Evolutionary conservation across 1,140 invertebrate genomes (phyloP).

Genomic region (Apis laboriosa): DNA sequence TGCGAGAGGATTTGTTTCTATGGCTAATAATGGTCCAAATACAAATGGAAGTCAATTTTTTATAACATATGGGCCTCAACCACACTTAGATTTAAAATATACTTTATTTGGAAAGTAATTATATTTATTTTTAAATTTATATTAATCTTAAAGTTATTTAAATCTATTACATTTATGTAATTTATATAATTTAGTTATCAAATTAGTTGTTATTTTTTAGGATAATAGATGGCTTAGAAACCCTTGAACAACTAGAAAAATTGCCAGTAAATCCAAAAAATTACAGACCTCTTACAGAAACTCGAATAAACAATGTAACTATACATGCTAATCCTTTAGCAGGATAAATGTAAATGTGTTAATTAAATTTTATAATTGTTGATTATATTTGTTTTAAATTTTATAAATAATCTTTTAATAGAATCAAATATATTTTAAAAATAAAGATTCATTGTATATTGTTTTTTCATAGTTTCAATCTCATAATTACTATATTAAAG

Average conservation of each 20-base stretch:
- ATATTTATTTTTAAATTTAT: slow-evolving; percentile 11
- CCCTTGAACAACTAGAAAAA: slow-evolving; percentile 97
- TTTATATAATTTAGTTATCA: not conserved
- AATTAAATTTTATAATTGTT: not conserved
- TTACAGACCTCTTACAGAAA: slow-evolving; percentile 92
- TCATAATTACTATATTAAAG: slow-evolving; percentile 88
- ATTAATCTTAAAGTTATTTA: not conserved
- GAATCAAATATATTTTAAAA: slow-evolving; percentile 91
- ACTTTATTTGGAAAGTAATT: slow-evolving; percentile 97
- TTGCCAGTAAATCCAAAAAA: slow-evolving; percentile 96
- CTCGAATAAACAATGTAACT: slow-evolving; percentile 92
- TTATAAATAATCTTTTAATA: slow-evolving; percentile 81
- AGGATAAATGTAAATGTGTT: slow-evolving; percentile 76
- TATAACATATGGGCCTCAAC: slow-evolving; percentile 95
- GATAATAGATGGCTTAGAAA: slow-evolving; percentile 98
- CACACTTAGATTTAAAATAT: slow-evolving; percentile 98
- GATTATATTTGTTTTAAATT: slow-evolving; percentile 40
- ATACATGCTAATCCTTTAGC: slow-evolving; percentile 99
- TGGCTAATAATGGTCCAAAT: slow-evolving; percentile 99
- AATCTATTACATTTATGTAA: not conserved
- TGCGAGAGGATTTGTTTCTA: slow-evolving; percentile 93
- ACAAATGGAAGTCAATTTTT: slow-evolving; percentile 99
- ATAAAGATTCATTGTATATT: slow-evolving; percentile 86
- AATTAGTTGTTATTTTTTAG: slow-evolving; percentile 82
- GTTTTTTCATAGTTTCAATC: slow-evolving; percentile 89